A percentile compares a stretch with the other conserved stretches of the same genome.
phyloP scores from a whole-genome alignment of 35 echinoderm and acorn worm species.

The Heliocidaris erythrogramma region DNA sequence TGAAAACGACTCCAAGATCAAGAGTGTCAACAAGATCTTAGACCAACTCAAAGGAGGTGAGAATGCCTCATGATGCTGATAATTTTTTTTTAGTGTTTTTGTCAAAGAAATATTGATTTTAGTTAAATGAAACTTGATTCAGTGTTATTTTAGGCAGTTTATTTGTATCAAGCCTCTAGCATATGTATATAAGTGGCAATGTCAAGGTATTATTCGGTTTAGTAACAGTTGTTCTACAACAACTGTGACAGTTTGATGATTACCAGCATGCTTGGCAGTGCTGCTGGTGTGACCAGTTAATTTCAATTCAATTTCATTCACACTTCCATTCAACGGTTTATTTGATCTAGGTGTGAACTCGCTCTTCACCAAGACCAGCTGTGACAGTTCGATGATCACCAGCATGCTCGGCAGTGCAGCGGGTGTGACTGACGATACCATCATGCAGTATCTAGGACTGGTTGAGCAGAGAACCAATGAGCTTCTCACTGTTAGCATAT shows the following conservation, averaged over 20 bases:
- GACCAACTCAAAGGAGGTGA: constrained; percentile 97
- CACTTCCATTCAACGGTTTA: not conserved
- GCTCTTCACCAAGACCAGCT: constrained; percentile 95
- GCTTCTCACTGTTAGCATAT: constrained; percentile 88
- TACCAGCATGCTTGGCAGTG: constrained; percentile 86
- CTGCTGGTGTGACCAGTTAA: constrained; percentile 69
- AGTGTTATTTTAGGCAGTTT: too few relatives aligned
- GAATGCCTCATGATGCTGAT: not conserved
- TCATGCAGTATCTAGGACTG: constrained; percentile 94
- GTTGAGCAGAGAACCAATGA: constrained; percentile 98
- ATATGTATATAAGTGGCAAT: too few relatives aligned
- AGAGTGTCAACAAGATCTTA: constrained; percentile 93
- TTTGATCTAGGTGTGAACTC: constrained; percentile 82
- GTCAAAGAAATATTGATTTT: too few relatives aligned
- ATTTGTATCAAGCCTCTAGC: too few relatives aligned
- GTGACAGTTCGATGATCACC: constrained; percentile 92
- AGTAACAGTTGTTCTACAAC: constrained; percentile 60
- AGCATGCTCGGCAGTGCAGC: constrained; percentile 91
- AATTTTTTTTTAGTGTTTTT: too few relatives aligned
- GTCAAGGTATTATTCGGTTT: too few relatives aligned
- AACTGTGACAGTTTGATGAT: constrained; percentile 90
- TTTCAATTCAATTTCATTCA: not conserved
- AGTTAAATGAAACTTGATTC: too few relatives aligned
- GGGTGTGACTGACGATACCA: constrained; percentile 93
- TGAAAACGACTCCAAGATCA: constrained; percentile 77